Evolutionary conservation across 2,113 vertebrate species (phyloP), one percentile per base, ranked within the genome.

Genomic region (Nerophis lumbriciformis): DNA sequence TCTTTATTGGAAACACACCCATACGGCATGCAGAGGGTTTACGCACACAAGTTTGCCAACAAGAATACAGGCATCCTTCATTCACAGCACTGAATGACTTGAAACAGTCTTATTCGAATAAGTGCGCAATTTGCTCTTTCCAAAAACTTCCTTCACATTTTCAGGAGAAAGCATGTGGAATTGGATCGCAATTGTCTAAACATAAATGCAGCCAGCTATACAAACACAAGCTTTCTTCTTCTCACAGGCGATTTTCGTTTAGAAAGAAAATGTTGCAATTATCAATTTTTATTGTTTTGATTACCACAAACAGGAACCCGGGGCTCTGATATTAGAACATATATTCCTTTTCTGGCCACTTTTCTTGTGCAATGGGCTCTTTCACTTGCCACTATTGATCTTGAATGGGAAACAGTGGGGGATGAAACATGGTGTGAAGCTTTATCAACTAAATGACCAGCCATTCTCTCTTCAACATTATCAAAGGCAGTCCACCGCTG

Each of bases 221-320:
- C 51, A 66, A 54, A 63, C 42, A 61, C 11, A 9, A 8, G 45
- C 39, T 1, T 21, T 64, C 50, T 39, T 57, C 59, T 54, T 47
- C 48, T 54, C 49, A 63, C 57, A 68, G 72, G 71, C 37, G 19
- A 49, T 62, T 63, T 58, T 71, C 28, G 76, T 71, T 76, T 76
- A 66, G 73, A 65, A 65, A 81, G 66, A 75, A 72, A 72, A 63
- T 5, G 10, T 52, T 72, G 74, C 79, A 81, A 85, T 84, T 79
- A 84, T 83, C 4, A 37, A 67, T 75, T 45, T 74, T 87, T 83
- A 84, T 10, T 62, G 64, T 65, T 69, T 55, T 82, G 74, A 85
- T 85, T 83, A 84, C 75, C 61, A 58, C 61, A 48, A 55, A 45
- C 76, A 49, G 69, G 52, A 63, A 70, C 63, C 67, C 45, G 54